Conservation (phyloP, 1,140 invertebrate genomes). For the Paracyclopina nana region DNA sequence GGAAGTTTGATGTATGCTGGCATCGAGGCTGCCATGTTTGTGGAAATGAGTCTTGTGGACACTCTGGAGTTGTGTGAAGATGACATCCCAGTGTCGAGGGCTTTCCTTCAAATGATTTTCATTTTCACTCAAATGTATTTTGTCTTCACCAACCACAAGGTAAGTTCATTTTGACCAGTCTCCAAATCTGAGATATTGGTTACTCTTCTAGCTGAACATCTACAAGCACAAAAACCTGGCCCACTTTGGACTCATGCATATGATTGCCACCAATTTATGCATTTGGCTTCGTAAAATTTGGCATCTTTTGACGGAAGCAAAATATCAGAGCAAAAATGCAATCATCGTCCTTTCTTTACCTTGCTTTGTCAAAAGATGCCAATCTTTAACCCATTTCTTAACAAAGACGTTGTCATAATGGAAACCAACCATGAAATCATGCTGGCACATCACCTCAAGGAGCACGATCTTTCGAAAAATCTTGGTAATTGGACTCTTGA, state of each 20-base stretch:
- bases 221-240: conserved; percentile 64
- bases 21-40: conserved; percentile 77
- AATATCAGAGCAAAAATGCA: no score
- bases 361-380: no score
- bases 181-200: neutral
- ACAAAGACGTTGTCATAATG: conserved; percentile 72
- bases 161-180: conserved; percentile 19
- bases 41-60: conserved; percentile 57
- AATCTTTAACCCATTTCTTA: no score
- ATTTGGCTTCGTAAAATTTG: no score
- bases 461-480: no score
- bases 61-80: conserved; percentile 66
- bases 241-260: conserved; percentile 79
- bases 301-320: no score
- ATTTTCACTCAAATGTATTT: conserved; percentile 91
- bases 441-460: no score
- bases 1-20: conserved; percentile 88
- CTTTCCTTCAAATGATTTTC: conserved; percentile 68
- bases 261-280: conserved; percentile 82
- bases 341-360: no score
- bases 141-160: conserved; percentile 78
- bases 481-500: no score
- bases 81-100: conserved; percentile 60
- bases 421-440: conserved; percentile 59
- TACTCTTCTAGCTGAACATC: conserved; percentile 44